Percentiles rank a stretch among this genome's conserved stretches.
phyloP scores from a whole-genome alignment of 1,140 invertebrate genomes.

The Cotesia chilonis region DNA sequence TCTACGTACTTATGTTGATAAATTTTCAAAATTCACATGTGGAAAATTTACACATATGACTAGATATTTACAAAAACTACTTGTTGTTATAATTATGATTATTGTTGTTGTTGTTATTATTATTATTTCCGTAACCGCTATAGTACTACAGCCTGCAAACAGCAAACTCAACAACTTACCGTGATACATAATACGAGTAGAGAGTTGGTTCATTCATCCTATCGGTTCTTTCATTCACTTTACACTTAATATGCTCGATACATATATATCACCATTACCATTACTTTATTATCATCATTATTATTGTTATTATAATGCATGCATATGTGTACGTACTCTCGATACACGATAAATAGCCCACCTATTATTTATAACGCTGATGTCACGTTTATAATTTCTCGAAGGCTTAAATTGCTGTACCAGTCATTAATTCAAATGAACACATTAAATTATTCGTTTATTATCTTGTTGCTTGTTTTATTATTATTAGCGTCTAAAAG shows the following conservation, averaged over 20 bases:
- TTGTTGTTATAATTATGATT: too few relatives aligned
- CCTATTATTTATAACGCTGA: slow-evolving; percentile 26
- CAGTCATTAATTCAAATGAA: slow-evolving; percentile 2
- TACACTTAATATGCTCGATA: slow-evolving; percentile 40
- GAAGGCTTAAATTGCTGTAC: not conserved
- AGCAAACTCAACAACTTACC: not conserved
- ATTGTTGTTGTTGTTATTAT: too few relatives aligned
- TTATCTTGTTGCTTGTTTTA: too few relatives aligned
- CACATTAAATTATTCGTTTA: slow-evolving; percentile 1
- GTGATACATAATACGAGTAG: not conserved
- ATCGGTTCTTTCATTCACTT: slow-evolving; percentile 47
- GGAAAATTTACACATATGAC: too few relatives aligned
- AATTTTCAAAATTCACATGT: too few relatives aligned
- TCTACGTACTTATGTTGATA: too few relatives aligned
- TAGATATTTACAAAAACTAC: too few relatives aligned
- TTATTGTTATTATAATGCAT: slow-evolving; percentile 36
- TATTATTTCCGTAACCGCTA: too few relatives aligned
- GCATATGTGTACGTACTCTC: slow-evolving; percentile 38
- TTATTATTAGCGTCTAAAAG: slow-evolving; percentile 2
- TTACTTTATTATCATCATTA: not conserved
- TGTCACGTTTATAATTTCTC: slow-evolving; percentile 10
- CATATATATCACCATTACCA: too few relatives aligned
- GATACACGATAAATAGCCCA: slow-evolving; percentile 40
- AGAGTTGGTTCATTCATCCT: slow-evolving; percentile 47
- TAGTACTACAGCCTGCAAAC: too few relatives aligned